A percentile compares a stretch with the other conserved stretches of the same genome.
These are phyloP conservation scores for Uria aalge DNA, from an alignment of 2,113 vertebrate species.

Conservation along the genomic window DNA sequence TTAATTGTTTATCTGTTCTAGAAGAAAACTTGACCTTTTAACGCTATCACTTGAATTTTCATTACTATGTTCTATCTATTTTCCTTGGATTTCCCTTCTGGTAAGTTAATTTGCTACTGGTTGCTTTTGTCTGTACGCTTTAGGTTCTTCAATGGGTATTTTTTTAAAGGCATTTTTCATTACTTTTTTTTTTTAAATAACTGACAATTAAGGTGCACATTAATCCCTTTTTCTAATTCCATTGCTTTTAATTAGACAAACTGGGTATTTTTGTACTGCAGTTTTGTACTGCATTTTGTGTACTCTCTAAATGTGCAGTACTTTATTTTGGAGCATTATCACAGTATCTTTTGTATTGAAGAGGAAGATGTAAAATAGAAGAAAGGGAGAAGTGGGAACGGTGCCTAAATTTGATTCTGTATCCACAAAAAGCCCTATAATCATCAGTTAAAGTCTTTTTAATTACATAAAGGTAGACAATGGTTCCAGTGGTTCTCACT, in stretches of 20 bases:
- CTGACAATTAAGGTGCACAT: neutral
- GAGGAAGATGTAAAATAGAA: neutral
- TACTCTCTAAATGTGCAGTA: neutral
- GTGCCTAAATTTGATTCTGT: neutral
- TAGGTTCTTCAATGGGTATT: neutral
- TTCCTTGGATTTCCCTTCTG: neutral
- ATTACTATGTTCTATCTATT: neutral
- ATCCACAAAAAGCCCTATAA: neutral
- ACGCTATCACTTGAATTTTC: neutral
- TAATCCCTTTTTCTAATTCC: neutral
- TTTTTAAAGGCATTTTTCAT: neutral
- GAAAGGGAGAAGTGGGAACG: neutral
- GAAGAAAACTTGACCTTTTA: neutral
- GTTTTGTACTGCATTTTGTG: no score
- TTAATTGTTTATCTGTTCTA: neutral
- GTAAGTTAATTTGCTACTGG: neutral
- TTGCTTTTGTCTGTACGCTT: neutral
- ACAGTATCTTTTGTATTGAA: neutral
- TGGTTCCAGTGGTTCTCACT: neutral
- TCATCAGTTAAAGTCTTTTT: neutral
- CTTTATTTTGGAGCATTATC: neutral
- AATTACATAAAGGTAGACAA: neutral
- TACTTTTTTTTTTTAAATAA: neutral
- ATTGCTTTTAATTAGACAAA: neutral
- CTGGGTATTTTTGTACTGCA: neutral